A percentile compares a stretch with the other conserved stretches of the same genome.
Evolutionary conservation across 2,888 invertebrate species (phyloP).

Genomic region (Germaria angustata): DNA sequence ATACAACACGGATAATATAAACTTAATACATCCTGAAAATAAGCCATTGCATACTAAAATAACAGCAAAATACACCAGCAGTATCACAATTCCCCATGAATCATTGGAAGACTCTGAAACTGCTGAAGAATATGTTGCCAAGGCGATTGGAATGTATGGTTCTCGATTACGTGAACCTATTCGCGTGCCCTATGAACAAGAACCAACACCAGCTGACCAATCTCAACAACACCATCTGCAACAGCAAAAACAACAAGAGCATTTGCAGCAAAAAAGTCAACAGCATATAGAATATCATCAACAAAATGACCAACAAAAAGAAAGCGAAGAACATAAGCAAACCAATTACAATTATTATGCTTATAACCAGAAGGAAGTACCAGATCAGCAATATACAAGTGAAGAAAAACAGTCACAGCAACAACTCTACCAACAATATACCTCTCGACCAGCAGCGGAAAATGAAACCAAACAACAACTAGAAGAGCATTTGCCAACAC

Average conservation of each 20-base stretch:
- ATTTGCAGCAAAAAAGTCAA: slow-evolving; percentile 37
- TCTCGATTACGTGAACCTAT: slow-evolving; percentile 72
- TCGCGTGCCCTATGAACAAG: slow-evolving; percentile 65
- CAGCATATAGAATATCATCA: slow-evolving; percentile 30
- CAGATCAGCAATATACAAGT: slow-evolving; percentile 4
- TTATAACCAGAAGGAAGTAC: slow-evolving; percentile 32
- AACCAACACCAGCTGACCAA: slow-evolving; percentile 26
- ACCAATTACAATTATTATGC: slow-evolving; percentile 46
- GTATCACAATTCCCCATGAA: slow-evolving; percentile 62
- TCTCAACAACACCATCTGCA: slow-evolving; percentile 45
- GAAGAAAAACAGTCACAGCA: slow-evolving; percentile 38
- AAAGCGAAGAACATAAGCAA: slow-evolving; percentile 38
- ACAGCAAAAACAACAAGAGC: slow-evolving; percentile 37
- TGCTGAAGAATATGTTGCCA: slow-evolving; percentile 79
- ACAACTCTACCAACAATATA: slow-evolving; percentile 32
- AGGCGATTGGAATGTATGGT: slow-evolving; percentile 78
- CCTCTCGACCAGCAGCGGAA: slow-evolving; percentile 19
- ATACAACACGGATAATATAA: slow-evolving; percentile 76
- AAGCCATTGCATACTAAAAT: slow-evolving; percentile 69
- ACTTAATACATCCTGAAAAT: slow-evolving; percentile 75
- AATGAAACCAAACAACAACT: slow-evolving; percentile 48
- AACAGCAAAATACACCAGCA: slow-evolving; percentile 68
- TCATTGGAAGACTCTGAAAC: slow-evolving; percentile 75
- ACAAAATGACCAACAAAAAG: slow-evolving; percentile 55
- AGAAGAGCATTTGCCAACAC: slow-evolving; percentile 66